Percentiles rank a stretch among this genome's conserved stretches.
phyloP scores from a whole-genome alignment of 53 echinoderm and acorn worm species.

The Holothuria scabra region DNA sequence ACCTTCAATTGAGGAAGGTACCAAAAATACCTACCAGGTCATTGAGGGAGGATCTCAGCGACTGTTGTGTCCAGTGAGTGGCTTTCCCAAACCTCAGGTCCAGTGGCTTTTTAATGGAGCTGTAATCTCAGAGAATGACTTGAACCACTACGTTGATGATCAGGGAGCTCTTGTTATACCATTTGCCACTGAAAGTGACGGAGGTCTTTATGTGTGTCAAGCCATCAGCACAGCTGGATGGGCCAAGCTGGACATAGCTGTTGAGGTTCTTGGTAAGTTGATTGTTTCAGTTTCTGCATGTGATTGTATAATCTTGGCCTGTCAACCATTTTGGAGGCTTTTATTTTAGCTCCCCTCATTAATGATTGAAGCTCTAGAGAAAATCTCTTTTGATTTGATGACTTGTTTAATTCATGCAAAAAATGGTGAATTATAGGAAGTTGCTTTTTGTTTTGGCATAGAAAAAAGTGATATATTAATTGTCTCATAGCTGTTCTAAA shows the following conservation, averaged over 20 bases:
- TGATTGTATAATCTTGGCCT: background rate
- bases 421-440: too few species aligned
- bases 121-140: conserved; percentile 64
- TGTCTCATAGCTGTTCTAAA: too few species aligned
- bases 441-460: too few species aligned
- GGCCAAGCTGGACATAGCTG: conserved; percentile 62
- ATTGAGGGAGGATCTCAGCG: conserved; percentile 63
- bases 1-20: conserved; percentile 47
- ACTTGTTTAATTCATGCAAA: too few species aligned
- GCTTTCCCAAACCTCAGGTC: conserved; percentile 73
- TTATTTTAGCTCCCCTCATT: background rate
- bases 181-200: conserved; percentile 70
- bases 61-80: conserved; percentile 70
- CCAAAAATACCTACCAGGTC: conserved; percentile 61
- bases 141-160: conserved; percentile 64
- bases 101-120: conserved; percentile 79
- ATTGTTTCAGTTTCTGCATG: background rate
- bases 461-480: too few species aligned
- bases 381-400: too few species aligned
- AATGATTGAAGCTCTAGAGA: background rate
- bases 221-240: conserved; percentile 75
- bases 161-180: conserved; percentile 70
- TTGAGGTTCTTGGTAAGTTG: conserved; percentile 82
- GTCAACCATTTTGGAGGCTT: background rate
- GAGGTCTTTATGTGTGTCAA: conserved; percentile 78